Conservation (phyloP, 2,888 invertebrate genomes). For the Rotaria magnacalcarata region DNA sequence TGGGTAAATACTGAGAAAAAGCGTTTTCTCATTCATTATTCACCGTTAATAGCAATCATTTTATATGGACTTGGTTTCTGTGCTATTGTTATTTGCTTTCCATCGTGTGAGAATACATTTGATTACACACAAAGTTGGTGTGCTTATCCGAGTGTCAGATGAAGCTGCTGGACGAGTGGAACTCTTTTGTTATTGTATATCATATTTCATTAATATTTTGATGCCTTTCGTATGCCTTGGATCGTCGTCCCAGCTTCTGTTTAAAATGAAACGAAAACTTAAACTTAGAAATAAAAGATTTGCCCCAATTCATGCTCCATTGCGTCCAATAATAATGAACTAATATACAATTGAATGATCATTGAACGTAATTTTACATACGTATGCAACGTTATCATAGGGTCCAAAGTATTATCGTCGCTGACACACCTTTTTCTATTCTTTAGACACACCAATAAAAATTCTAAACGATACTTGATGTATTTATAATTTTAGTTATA, state of each 20-base stretch:
- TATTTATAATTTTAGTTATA: too few relatives aligned
- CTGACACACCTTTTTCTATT: too few relatives aligned
- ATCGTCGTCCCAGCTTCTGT: background rate
- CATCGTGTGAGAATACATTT: background rate
- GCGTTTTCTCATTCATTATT: background rate
- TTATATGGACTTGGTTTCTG: background rate
- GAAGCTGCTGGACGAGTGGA: background rate
- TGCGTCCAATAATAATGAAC: background rate
- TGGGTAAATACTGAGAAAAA: background rate
- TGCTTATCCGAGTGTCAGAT: background rate
- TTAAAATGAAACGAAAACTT: background rate
- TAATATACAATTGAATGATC: too few relatives aligned
- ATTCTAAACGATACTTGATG: too few relatives aligned
- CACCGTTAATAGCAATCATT: background rate
- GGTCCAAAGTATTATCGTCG: too few relatives aligned
- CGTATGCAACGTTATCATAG: too few relatives aligned
- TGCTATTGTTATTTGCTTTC: background rate
- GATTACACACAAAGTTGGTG: background rate
- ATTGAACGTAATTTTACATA: too few relatives aligned
- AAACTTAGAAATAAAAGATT: background rate
- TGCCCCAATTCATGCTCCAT: background rate
- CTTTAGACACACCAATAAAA: too few relatives aligned
- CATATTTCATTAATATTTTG: background rate
- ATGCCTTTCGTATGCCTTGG: conserved; percentile 3
- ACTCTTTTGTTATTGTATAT: background rate